phyloP scores from a whole-genome alignment of 2,888 invertebrate genomes.

The Stomorhina lunata region DNA sequence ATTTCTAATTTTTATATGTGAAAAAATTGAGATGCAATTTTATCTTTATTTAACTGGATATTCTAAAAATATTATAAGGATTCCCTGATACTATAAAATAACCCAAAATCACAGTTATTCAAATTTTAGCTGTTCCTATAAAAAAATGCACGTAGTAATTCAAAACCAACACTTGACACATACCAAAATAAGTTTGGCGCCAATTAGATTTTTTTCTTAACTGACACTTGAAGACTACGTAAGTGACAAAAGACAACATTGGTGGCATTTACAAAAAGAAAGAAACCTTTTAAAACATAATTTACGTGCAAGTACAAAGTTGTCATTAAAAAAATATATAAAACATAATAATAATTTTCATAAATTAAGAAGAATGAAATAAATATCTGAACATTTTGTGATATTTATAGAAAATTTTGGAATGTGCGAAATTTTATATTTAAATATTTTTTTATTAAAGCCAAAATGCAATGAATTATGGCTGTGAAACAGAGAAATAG shows the following conservation, averaged over 20 bases:
- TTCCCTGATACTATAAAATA: slow-evolving; percentile 35
- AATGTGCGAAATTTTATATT: slow-evolving; percentile 41
- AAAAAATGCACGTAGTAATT: slow-evolving; percentile 46
- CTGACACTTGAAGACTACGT: not conserved
- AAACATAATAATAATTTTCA: slow-evolving; percentile 7
- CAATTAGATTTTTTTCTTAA: slow-evolving; percentile 36
- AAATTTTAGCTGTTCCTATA: not conserved
- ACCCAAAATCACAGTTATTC: slow-evolving; percentile 50
- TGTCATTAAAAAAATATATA: not conserved
- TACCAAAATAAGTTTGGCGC: slow-evolving; percentile 60
- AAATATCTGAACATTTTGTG: not conserved
- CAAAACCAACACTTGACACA: slow-evolving; percentile 59
- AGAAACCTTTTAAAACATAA: slow-evolving; percentile 58
- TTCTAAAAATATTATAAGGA: slow-evolving; percentile 30
- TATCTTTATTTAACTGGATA: no score
- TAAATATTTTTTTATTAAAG: not conserved
- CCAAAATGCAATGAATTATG: slow-evolving; percentile 11
- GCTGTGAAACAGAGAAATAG: not conserved
- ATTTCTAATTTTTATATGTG: no score
- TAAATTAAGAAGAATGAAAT: slow-evolving; percentile 24
- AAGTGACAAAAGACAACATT: slow-evolving; percentile 15
- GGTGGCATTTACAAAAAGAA: slow-evolving; percentile 53
- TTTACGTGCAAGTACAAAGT: not conserved
- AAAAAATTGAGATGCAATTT: no score
- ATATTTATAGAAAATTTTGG: slow-evolving; percentile 30